These are phyloP conservation scores for Congeria kusceri DNA, from an alignment of 2,888 invertebrate genomes.

Conservation along the genomic window DNA sequence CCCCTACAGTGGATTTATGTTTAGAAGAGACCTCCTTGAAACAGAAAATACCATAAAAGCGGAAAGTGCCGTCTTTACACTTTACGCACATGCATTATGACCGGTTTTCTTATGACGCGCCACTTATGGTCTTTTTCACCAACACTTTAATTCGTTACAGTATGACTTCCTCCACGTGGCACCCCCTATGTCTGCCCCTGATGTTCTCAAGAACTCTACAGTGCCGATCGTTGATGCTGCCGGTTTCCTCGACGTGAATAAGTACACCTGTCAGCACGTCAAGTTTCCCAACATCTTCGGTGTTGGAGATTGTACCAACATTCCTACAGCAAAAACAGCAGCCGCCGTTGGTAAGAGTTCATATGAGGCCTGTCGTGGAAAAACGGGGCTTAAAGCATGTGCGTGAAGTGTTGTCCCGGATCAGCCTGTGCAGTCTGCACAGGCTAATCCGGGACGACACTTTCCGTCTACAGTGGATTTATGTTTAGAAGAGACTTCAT, in stretches of 20 bases:
- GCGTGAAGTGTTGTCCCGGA: no score
- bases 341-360: slow-evolving; percentile 93
- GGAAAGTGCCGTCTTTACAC: no score
- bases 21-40: neutral
- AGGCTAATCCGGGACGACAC: no score
- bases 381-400: no score
- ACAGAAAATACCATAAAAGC: slow-evolving; percentile 1
- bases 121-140: no score
- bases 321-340: slow-evolving; percentile 98
- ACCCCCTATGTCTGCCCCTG: slow-evolving; percentile 94
- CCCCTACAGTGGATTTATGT: no score
- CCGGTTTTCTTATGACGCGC: no score
- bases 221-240: slow-evolving; percentile 88
- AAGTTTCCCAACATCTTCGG: slow-evolving; percentile 95
- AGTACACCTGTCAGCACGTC: slow-evolving; percentile 92
- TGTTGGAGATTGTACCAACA: slow-evolving; percentile 95
- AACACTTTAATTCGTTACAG: slow-evolving; percentile 84
- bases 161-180: slow-evolving; percentile 95
- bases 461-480: no score
- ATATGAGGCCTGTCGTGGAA: no score
- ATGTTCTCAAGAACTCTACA: slow-evolving; percentile 86
- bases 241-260: slow-evolving; percentile 93
- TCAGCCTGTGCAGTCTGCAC: no score
- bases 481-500: no score
- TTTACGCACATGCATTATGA: no score